phyloP scores from a whole-genome alignment of 1,140 invertebrate species.

The Catajapyx aquilonaris region DNA sequence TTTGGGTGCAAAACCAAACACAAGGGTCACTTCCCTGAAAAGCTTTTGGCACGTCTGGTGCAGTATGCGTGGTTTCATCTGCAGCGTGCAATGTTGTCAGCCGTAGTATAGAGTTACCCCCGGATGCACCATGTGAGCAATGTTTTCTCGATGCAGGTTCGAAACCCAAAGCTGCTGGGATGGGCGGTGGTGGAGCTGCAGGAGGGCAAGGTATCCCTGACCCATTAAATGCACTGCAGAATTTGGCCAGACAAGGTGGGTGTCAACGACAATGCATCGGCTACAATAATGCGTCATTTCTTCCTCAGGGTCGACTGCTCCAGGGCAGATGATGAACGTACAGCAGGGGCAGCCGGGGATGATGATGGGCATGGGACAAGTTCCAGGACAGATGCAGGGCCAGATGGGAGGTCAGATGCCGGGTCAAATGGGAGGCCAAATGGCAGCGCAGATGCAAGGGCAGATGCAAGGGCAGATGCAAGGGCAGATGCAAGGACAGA shows the following conservation, averaged over 20 bases:
- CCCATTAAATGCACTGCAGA: conserved; percentile 70
- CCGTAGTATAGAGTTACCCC: too few species aligned
- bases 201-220: conserved; percentile 39
- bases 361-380: conserved; percentile 29
- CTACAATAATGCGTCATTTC: too few species aligned
- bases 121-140: too few species aligned
- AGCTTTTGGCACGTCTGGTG: too few species aligned
- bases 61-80: too few species aligned
- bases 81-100: too few species aligned
- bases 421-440: conserved; percentile 1
- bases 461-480: conserved; percentile 32
- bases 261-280: conserved; percentile 12
- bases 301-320: too few species aligned
- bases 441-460: conserved; percentile 28
- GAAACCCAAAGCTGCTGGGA: conserved; percentile 15
- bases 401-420: conserved; percentile 18
- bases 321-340: too few species aligned
- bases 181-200: conserved; percentile 14
- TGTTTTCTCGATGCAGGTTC: too few species aligned
- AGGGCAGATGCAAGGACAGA: conserved; percentile 3
- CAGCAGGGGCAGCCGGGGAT: too few species aligned
- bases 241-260: conserved; percentile 48
- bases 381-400: conserved; percentile 29
- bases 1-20: too few species aligned
- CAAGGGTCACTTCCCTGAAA: too few species aligned